Evolutionary conservation across 2,113 vertebrate species (phyloP), one percentile per base, ranked within the genome.

Genomic region (Hipposideros armiger): DNA sequence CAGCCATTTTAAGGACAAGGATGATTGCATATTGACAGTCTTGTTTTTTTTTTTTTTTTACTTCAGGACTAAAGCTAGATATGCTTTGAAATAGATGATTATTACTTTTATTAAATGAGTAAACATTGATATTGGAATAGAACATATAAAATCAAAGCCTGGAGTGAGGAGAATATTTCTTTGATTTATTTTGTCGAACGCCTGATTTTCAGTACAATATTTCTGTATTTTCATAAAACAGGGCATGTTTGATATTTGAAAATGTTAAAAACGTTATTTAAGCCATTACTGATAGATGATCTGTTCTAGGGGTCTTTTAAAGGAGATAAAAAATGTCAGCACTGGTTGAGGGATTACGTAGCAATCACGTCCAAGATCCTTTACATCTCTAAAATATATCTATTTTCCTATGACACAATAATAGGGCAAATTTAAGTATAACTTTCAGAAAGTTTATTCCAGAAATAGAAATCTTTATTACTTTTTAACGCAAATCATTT

Each of bases 391-490:
- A 62, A 67, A 85, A 82, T 76, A 32, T 80, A 22, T 64, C 36
- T 77, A 66, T 66, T 15, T 40, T 90, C 56, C 32, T 66, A 64
- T 32, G 47, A 67, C 4, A 42, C 54, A 36, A 84, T 70, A 42
- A 60, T 42, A 62, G 36, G 13, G 47, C 16, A 40, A 62, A 83
- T 83, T 58, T 58, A 56, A 66, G 28, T 58, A 47, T 90, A 85
- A 85, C 50, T 87, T 90, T 72, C 47, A 80, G 85, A 74, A 32
- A 64, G 14, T 64, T 93, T 80, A 86, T 74, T 67, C 19, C 47
- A 74, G 87, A 87, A 81, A 81, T 90, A 52, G 14, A 16, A 81
- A 32, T 58, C 50, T 32, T 32, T 50, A n/a, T 74, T 26, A 67
- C 26, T 67, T 94, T 90, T 64, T 64, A 72, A 6, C 56, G 62